phyloP scores from a whole-genome alignment of 2,797 vertebrate genomes.

The Buphagus erythrorhynchus region DNA sequence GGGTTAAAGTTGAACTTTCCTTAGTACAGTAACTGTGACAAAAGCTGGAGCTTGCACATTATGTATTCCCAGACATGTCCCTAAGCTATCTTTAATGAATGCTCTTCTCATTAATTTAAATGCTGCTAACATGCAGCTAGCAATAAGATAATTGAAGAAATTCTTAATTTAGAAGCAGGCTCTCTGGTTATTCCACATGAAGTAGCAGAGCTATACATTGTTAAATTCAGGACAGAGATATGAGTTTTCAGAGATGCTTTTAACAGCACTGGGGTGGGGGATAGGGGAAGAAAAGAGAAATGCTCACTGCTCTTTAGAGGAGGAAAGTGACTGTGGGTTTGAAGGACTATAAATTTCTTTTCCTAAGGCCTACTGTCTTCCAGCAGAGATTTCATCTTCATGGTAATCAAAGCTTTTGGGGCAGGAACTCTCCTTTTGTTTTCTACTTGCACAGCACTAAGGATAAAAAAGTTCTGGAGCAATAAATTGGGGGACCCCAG shows the following conservation, averaged over 20 bases:
- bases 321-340: neutral
- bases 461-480: neutral
- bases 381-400: neutral
- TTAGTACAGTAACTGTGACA: neutral
- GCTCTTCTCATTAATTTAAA: neutral
- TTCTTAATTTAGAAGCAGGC: constrained; percentile 12
- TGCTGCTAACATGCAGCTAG: neutral
- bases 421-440: neutral
- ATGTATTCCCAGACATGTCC: neutral
- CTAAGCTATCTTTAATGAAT: neutral
- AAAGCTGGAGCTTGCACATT: neutral
- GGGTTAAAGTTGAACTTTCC: neutral
- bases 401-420: neutral
- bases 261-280: neutral
- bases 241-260: neutral
- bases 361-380: neutral
- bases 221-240: neutral
- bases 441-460: neutral
- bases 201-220: neutral
- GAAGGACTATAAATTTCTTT: neutral
- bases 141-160: neutral
- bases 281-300: neutral
- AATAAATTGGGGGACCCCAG: neutral
- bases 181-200: neutral
- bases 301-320: neutral